Conservation (phyloP, 2,888 invertebrate genomes). For the Colletes collaris region DNA sequence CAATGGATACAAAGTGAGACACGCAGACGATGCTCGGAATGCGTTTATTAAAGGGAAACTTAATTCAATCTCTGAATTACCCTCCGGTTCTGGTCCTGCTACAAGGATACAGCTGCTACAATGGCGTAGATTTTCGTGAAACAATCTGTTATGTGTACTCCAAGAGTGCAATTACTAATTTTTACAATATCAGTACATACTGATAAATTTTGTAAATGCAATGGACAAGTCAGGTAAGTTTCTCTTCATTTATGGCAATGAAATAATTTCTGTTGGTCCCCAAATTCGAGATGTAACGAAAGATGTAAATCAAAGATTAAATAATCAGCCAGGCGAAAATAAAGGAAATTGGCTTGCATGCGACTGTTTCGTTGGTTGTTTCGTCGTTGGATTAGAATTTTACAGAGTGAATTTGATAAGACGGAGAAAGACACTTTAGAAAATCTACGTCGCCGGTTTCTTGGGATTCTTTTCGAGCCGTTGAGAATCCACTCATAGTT, state of each 20-base stretch:
- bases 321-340: too few relatives aligned
- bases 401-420: neutral
- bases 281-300: too few relatives aligned
- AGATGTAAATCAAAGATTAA: too few relatives aligned
- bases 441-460: neutral
- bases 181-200: too few relatives aligned
- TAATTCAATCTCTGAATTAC: conserved; percentile 2
- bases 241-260: too few relatives aligned
- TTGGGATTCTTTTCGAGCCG: neutral
- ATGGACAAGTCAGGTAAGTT: too few relatives aligned
- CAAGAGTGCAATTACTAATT: conserved; percentile 22
- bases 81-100: neutral
- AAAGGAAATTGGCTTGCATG: too few relatives aligned
- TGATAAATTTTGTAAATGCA: too few relatives aligned
- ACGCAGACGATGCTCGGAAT: neutral
- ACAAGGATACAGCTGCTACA: neutral
- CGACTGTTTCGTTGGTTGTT: neutral
- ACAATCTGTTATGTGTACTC: neutral
- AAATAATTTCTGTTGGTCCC: too few relatives aligned
- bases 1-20: neutral
- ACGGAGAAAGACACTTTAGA: neutral
- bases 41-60: conserved; percentile 18
- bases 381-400: neutral
- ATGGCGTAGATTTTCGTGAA: conserved; percentile 1
- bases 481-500: conserved; percentile 15